Evolutionary conservation across 92 coral and sea anemone genomes (phyloP), one percentile per base, ranked within the genome.

Genomic region (Epizoanthus rinbou): DNA sequence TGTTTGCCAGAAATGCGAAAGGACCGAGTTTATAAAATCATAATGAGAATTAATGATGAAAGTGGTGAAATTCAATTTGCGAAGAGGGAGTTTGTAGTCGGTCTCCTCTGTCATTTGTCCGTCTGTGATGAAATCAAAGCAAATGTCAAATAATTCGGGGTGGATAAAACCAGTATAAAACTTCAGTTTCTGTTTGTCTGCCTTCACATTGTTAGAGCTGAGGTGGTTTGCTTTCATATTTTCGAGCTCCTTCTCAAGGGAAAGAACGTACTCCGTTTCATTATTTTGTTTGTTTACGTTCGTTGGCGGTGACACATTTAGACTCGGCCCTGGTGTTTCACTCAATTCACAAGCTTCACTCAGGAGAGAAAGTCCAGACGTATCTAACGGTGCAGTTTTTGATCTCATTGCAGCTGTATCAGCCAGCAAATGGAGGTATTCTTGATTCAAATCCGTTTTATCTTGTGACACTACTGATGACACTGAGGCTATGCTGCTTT

Each of bases 111-210:
- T 39, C 59, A 83, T 37, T 72, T 72, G 80, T 70, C 80, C 80
- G 23, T 83, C 50, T 28, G 80, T 83, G 0, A 83, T 57, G 62
- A 71, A 73, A 54, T 83, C 56, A 25, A 71, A 71, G 45, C 86
- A 83, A 56, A 72, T 83, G 56, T 83, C 80, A 43, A 71, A 83
- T 56, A 83, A 43, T 25, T 58, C 80, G 4, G 50, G 70, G 76
- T 57, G 63, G 25, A 72, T 53, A 39, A 73, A 83, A 1, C 86
- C 80, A 35, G 86, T 83, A 18, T 50, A 56, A 18, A 56, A 18
- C 7, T 63, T 19, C n/a, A 28, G 25, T 63, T 19, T 19, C 2
- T 2, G 31, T 28, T 2, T 28, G 0, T 60, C 23, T 63, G 68
- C 68, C 7, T 63, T 63, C 68, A 21, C 7, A 63, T 63, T 28